A percentile compares a stretch with the other conserved stretches of the same genome.
Conservation (phyloP, 30 jellyfish, hydroid and myxozoan genomes). For the Hydractinia symbiolongicarpus region DNA sequence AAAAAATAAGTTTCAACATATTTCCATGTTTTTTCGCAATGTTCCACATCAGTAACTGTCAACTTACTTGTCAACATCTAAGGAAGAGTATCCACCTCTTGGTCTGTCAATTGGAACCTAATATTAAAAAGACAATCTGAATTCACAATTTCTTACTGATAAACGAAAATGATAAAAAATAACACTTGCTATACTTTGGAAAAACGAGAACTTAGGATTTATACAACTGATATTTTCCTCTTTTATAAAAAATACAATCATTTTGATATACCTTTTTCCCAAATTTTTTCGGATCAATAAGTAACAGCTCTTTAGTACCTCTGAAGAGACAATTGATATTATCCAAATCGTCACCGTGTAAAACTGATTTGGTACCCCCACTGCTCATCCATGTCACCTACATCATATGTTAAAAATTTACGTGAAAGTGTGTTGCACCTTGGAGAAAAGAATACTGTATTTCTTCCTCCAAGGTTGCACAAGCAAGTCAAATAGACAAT, state of each 20-base stretch:
- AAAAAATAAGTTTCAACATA: not conserved
- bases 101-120: slow-evolving; percentile 77
- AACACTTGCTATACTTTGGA: too few species aligned
- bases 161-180: too few species aligned
- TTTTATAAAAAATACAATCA: too few species aligned
- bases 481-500: not conserved
- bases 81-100: slow-evolving; percentile 65
- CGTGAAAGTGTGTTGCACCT: not conserved
- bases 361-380: slow-evolving; percentile 96
- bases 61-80: slow-evolving; percentile 80
- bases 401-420: not conserved
- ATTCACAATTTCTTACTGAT: not conserved
- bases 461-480: not conserved
- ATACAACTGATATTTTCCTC: too few species aligned
- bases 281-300: slow-evolving; percentile 53
- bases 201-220: too few species aligned
- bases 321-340: slow-evolving; percentile 80
- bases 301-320: slow-evolving; percentile 64
- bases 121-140: not conserved
- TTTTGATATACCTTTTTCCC: slow-evolving; percentile 45
- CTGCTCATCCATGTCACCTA: slow-evolving; percentile 93
- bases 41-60: not conserved
- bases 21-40: not conserved
- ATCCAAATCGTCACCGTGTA: slow-evolving; percentile 82
- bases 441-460: not conserved